Conservation (phyloP, 2,113 vertebrate genomes). For the Poeciliopsis occidentalis region DNA sequence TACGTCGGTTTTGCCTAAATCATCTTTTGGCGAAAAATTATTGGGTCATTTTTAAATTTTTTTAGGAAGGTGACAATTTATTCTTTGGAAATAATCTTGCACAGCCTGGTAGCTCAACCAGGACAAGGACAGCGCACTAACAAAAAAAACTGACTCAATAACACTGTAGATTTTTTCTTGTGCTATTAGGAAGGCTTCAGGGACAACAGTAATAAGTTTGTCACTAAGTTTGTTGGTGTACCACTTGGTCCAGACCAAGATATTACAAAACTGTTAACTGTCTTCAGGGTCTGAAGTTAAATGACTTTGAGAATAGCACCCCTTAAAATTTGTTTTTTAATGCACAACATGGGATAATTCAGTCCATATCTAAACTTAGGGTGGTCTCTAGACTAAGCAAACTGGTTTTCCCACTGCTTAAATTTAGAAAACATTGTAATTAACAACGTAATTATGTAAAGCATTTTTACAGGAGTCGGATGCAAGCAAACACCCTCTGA, state of each 20-base stretch:
- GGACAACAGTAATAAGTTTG: background rate
- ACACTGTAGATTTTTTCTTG: background rate
- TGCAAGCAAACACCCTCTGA: slow-evolving; percentile 42
- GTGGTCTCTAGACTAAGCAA: slow-evolving; percentile 19
- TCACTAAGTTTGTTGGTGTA: background rate
- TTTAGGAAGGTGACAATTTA: background rate
- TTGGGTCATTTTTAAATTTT: too few species aligned
- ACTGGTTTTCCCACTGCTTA: slow-evolving; percentile 21
- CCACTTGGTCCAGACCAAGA: background rate
- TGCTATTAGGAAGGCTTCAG: background rate
- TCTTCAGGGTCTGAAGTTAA: background rate
- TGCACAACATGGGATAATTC: background rate
- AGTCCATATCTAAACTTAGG: slow-evolving; percentile 13
- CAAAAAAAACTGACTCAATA: background rate
- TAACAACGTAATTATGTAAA: slow-evolving; percentile 49
- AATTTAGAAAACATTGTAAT: slow-evolving; percentile 47
- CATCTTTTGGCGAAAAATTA: too few species aligned
- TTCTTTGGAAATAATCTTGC: background rate
- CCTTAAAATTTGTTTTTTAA: slow-evolving; percentile 1
- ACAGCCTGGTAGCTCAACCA: background rate
- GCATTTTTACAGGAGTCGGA: slow-evolving; percentile 39
- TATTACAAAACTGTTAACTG: background rate
- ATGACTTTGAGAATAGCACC: background rate
- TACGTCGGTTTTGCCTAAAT: too few species aligned
- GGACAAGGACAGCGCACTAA: background rate